A percentile compares a stretch with the other conserved stretches of the same genome.
phyloP scores from a whole-genome alignment of 2,113 vertebrate species.

The Spheniscus mendiculus region DNA sequence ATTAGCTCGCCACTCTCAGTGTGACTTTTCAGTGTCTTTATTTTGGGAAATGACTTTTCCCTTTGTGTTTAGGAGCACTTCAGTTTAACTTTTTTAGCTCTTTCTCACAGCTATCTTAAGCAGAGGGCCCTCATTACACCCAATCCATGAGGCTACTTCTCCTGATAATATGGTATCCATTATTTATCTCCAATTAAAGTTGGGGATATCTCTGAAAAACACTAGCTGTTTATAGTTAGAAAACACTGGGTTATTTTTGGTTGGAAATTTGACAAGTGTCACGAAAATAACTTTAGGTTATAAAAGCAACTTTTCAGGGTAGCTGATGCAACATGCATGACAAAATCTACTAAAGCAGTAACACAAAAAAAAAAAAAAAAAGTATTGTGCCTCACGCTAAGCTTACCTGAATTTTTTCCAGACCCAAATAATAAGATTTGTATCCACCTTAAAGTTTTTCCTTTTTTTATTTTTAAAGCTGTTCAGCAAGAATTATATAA shows the following conservation, averaged over 20 bases:
- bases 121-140: background rate
- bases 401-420: background rate
- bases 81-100: background rate
- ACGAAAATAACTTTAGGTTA: background rate
- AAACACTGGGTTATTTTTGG: slow-evolving; percentile 7
- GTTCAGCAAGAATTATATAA: background rate
- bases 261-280: background rate
- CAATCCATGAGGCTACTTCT: background rate
- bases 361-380: background rate
- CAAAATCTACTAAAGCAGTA: slow-evolving; percentile 12
- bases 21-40: background rate
- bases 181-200: background rate
- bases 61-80: background rate
- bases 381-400: background rate
- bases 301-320: background rate
- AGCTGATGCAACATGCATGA: background rate
- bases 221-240: background rate
- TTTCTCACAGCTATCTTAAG: background rate
- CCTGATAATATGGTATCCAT: background rate
- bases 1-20: background rate
- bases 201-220: background rate
- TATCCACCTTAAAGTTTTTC: background rate
- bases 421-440: slow-evolving; percentile 2
- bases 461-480: slow-evolving; percentile 10
- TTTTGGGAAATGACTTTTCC: background rate